Evolutionary conservation across 2,113 vertebrate species (phyloP).

Genomic region (Gobiocypris rarus): DNA sequence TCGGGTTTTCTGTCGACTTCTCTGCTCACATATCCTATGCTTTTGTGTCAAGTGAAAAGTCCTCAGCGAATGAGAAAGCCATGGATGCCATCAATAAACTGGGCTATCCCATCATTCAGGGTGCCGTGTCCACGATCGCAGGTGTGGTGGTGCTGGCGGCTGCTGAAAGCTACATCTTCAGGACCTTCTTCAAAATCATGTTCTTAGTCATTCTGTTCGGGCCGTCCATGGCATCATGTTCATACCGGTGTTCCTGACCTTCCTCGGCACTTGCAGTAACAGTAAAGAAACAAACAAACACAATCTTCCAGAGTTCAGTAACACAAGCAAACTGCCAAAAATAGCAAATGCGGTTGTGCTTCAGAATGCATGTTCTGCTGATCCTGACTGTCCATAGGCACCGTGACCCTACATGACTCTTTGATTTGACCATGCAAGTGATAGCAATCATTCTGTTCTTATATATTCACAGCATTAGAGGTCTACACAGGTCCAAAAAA

Average conservation of each 20-base stretch:
- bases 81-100: conserved; percentile 66
- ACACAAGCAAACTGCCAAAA: not conserved
- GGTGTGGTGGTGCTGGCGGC: conserved; percentile 72
- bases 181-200: conserved; percentile 74
- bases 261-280: conserved; percentile 25
- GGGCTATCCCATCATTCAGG: conserved; percentile 59
- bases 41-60: conserved; percentile 67
- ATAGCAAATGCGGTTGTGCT: no score
- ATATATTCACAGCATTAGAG: not conserved
- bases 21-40: conserved; percentile 67
- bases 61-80: conserved; percentile 57
- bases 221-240: conserved; percentile 65
- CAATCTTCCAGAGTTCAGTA: not conserved
- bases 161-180: conserved; percentile 66
- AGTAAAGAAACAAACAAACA: not conserved
- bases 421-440: not conserved
- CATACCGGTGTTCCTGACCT: conserved; percentile 64
- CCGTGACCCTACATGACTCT: not conserved
- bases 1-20: conserved; percentile 73
- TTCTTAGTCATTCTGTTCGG: conserved; percentile 60
- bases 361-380: not conserved
- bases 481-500: no score
- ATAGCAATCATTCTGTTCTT: not conserved
- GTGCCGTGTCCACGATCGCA: conserved; percentile 72
- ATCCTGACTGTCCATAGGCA: conserved; percentile 13